phyloP scores from a whole-genome alignment of 1,140 invertebrate genomes.

The Heliconius hewitsoni region DNA sequence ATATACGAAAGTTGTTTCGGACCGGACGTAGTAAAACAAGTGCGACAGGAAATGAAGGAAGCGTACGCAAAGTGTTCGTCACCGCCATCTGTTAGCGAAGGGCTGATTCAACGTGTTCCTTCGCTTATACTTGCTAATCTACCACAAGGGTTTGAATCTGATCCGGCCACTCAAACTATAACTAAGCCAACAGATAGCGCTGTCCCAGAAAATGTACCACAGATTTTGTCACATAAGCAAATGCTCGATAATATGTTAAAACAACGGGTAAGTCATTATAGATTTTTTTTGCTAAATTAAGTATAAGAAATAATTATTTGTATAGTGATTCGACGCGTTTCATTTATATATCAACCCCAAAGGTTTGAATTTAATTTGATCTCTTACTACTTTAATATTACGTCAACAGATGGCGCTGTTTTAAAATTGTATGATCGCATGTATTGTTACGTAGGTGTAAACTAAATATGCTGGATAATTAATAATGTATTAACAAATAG shows the following conservation, averaged over 20 bases:
- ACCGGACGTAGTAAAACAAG: slow-evolving; percentile 84
- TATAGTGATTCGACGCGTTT: too few species aligned
- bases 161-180: slow-evolving; percentile 68
- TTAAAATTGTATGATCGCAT: too few species aligned
- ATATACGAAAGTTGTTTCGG: slow-evolving; percentile 87
- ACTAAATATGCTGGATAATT: too few species aligned
- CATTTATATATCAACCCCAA: too few species aligned
- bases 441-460: too few species aligned
- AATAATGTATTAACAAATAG: too few species aligned
- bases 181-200: slow-evolving; percentile 70
- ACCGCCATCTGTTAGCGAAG: slow-evolving; percentile 70
- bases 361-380: too few species aligned
- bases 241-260: slow-evolving; percentile 13
- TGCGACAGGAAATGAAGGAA: slow-evolving; percentile 84
- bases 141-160: slow-evolving; percentile 67
- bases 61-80: slow-evolving; percentile 83
- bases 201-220: slow-evolving; percentile 42
- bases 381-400: too few species aligned
- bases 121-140: slow-evolving; percentile 61
- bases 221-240: slow-evolving; percentile 54
- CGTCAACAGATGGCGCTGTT: too few species aligned
- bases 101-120: slow-evolving; percentile 55
- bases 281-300: too few species aligned
- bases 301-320: too few species aligned
- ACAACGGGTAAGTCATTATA: not conserved